These are phyloP conservation scores for Oreonectes daqikongensis DNA, from an alignment of 2,797 vertebrate genomes.

Conservation along the genomic window DNA sequence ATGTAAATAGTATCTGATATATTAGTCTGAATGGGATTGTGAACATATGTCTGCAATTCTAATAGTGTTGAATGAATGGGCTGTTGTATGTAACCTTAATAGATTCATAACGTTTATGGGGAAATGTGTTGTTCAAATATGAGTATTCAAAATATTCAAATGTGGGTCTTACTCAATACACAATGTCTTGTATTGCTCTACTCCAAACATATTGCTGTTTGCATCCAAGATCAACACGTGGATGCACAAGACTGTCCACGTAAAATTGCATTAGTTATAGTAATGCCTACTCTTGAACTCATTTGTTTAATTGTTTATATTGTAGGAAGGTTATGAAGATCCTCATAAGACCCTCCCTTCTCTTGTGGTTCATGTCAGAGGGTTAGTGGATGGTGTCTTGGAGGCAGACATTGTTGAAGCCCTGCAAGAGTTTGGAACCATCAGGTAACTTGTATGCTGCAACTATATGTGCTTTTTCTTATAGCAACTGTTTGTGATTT, in stretches of 20 bases:
- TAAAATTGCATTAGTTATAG: too few species aligned
- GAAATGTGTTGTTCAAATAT: too few species aligned
- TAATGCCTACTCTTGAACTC: neutral
- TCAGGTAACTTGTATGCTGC: too few species aligned
- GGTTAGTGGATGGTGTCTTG: conserved; percentile 88
- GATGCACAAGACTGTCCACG: neutral
- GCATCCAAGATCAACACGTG: neutral
- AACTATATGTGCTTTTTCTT: too few species aligned
- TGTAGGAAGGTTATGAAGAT: conserved; percentile 88
- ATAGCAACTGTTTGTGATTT: too few species aligned
- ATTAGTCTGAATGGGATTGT: neutral
- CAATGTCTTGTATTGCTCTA: neutral
- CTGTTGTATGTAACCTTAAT: neutral
- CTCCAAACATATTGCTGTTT: neutral
- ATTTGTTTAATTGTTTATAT: neutral
- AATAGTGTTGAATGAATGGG: conserved; percentile 7
- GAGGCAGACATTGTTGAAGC: conserved; percentile 91
- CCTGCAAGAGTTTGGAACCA: conserved; percentile 91
- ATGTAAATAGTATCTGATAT: neutral
- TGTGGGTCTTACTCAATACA: neutral
- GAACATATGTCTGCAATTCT: neutral
- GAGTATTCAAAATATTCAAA: neutral
- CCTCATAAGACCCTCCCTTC: conserved; percentile 93
- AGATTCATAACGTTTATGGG: neutral
- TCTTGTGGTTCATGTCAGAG: conserved; percentile 90